phyloP scores from a whole-genome alignment of 1,140 invertebrate genomes.

The Drosophila pachea region DNA sequence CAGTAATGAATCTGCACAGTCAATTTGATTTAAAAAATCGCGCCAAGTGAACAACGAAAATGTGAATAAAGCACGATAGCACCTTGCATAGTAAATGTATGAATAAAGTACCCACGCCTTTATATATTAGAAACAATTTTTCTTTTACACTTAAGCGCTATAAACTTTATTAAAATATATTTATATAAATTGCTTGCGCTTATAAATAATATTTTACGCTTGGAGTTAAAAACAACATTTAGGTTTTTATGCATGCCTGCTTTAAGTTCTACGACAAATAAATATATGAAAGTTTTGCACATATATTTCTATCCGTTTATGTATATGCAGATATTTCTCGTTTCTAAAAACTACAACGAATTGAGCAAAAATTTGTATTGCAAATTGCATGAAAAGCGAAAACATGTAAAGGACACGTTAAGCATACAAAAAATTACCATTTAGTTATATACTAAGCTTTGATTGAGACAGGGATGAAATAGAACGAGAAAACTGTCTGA shows the following conservation, averaged over 20 bases:
- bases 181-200: slow-evolving; percentile 73
- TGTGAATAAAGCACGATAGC: neutral
- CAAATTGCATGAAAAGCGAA: slow-evolving; percentile 64
- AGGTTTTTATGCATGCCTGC: slow-evolving; percentile 45
- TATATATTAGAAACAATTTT: neutral
- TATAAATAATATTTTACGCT: slow-evolving; percentile 67
- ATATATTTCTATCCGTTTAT: slow-evolving; percentile 17
- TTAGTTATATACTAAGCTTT: slow-evolving; percentile 55
- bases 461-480: slow-evolving; percentile 66
- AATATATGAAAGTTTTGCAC: slow-evolving; percentile 48
- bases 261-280: slow-evolving; percentile 63
- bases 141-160: slow-evolving; percentile 52
- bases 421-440: slow-evolving; percentile 44
- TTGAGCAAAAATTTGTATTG: slow-evolving; percentile 66
- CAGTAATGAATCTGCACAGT: too few species aligned
- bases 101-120: too few species aligned
- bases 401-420: slow-evolving; percentile 60
- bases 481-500: neutral
- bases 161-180: slow-evolving; percentile 77
- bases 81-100: neutral
- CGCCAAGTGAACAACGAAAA: too few species aligned
- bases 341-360: slow-evolving; percentile 61
- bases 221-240: slow-evolving; percentile 69
- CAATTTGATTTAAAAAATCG: too few species aligned
- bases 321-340: slow-evolving; percentile 28